Evolutionary conservation across 2,113 vertebrate species (phyloP).

Genomic region (Aldabrachelys gigantea): DNA sequence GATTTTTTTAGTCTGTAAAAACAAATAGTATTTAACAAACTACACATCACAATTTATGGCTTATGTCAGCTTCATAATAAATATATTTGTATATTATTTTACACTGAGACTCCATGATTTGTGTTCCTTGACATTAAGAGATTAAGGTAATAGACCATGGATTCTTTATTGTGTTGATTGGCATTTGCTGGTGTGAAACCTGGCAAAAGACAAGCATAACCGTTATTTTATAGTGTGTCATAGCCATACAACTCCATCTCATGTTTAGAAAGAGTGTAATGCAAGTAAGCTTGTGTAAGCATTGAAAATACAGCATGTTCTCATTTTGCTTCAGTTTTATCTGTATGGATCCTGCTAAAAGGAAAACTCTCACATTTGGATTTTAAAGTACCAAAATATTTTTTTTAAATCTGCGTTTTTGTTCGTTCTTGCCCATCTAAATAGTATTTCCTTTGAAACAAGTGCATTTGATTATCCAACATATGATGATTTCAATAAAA

Average conservation of each 20-base stretch:
- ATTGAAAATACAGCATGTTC: conserved; percentile 6
- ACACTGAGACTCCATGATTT: neutral
- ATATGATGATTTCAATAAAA: neutral
- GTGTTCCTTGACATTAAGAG: neutral
- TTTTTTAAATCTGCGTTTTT: neutral
- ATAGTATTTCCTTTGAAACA: conserved; percentile 43
- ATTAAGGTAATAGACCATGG: neutral
- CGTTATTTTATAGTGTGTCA: fast-evolving
- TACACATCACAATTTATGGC: neutral
- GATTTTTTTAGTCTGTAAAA: neutral
- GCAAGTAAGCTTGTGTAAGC: neutral
- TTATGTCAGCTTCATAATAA: neutral
- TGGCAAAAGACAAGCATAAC: neutral
- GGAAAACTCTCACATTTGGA: conserved; percentile 7
- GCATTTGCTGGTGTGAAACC: conserved; percentile 10
- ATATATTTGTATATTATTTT: neutral
- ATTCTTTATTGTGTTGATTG: conserved; percentile 9
- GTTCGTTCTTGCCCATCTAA: conserved; percentile 28
- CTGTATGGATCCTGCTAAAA: conserved; percentile 20
- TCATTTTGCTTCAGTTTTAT: conserved; percentile 36
- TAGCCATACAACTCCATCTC: neutral
- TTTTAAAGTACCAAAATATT: neutral
- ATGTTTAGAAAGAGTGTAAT: neutral
- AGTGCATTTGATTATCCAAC: conserved; percentile 14
- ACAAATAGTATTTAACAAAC: neutral